Base-by-base conservation (phyloP, 2,797 vertebrate genomes). In the Falco concolor region DNA sequence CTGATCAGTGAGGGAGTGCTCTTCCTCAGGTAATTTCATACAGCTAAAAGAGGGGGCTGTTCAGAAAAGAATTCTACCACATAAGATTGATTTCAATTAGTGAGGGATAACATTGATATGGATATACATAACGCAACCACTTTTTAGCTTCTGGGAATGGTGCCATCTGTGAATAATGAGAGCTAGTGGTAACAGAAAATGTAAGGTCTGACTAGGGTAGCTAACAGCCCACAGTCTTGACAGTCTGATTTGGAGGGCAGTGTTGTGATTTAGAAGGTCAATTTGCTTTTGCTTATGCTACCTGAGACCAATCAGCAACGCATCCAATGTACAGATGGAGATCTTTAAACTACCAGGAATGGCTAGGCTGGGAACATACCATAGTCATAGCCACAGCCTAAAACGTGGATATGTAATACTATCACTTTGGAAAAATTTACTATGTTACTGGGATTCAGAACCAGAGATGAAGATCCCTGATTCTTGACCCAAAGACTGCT, bases 71-170 rank as follows among this genome's bases (percentile, higher is more conserved):
- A 82, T 72, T 95, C 56, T 50, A 79, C 69, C 52, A 22, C 1
- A 1, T 42, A 88, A 84, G 67, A 87, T 42, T 92, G 61, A 84
- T 89, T 92, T 87, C 72, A 92, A 56, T 67, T 90, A 80, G 49
- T 57, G 54, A 74, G n/a, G 84, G 40, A 74, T 92, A 91, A 63
- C 59, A 88, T 3, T 87, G 78, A 91, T 90, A 82, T 18, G 30
- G 83, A 87, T 95, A 91, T 74, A 87, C 30, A 77, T 57, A 95
- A 82, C 59, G 25, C 40, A 89, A 84, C 27, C 28, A 70, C 63
- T 74, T 95, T 91, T 89, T 87, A 77, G 85, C 80, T 94, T 91
- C 88, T 92, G 86, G 72, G 93, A 96, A 73, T 65, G 49, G 38
- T 95, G 83, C 60, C 90, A 94, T 80, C 56, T 77, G 15, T 2